Conservation (phyloP, 2,113 vertebrate genomes). For the Ochotona curzoniae region DNA sequence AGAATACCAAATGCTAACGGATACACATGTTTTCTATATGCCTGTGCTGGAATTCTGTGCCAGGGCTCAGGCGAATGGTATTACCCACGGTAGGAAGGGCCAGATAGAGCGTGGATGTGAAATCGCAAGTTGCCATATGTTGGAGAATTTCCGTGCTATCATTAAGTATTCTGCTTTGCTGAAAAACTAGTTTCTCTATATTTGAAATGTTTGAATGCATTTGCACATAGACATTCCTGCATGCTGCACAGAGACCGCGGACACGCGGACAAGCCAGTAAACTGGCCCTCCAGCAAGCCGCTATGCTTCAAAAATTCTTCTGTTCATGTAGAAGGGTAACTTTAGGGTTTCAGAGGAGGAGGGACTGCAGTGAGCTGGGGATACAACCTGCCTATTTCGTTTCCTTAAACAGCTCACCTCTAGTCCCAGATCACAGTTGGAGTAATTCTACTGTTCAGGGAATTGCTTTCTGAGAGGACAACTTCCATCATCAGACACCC, state of each 20-base stretch:
- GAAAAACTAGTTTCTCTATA: neutral
- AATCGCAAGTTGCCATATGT: neutral
- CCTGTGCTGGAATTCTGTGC: neutral
- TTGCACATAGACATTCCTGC: neutral
- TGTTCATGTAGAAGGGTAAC: neutral
- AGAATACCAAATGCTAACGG: slow-evolving; percentile 39
- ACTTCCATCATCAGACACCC: neutral
- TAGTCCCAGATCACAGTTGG: too few species aligned
- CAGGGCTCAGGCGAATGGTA: neutral
- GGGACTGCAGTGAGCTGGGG: neutral
- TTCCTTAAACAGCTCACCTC: neutral
- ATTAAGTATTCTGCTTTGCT: neutral
- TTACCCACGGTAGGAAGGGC: neutral
- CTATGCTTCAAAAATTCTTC: neutral
- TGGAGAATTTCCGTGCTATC: neutral
- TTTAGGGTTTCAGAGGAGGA: neutral
- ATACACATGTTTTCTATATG: slow-evolving; percentile 22
- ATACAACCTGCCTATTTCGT: neutral
- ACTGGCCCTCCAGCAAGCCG: neutral
- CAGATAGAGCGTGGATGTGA: neutral
- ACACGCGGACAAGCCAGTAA: neutral
- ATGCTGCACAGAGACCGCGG: neutral
- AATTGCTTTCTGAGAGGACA: neutral
- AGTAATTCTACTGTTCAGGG: neutral
- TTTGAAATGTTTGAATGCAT: neutral